Conservation (phyloP, 1,140 invertebrate genomes). For the Caenorhabditis brenneri region DNA sequence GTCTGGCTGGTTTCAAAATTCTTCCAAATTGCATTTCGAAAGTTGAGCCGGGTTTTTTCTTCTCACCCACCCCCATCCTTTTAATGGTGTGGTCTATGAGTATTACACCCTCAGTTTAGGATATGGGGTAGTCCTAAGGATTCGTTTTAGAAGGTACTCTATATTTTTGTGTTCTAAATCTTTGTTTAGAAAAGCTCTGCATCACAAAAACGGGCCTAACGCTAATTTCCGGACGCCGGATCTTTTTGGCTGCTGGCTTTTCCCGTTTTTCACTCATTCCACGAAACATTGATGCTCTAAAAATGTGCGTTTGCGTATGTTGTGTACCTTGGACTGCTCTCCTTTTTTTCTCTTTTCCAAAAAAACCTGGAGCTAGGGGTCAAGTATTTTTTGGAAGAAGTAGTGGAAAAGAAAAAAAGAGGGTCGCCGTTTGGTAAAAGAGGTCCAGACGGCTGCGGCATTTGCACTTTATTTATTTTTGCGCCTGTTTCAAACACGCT, state of each 20-base stretch:
- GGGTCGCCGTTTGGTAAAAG: slow-evolving; percentile 27
- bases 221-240: slow-evolving; percentile 39
- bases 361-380: slow-evolving; percentile 21
- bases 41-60: not conserved
- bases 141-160: not conserved
- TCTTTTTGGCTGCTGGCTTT: not conserved
- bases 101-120: not conserved
- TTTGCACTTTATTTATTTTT: slow-evolving; percentile 44
- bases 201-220: not conserved
- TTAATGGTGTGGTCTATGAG: not conserved
- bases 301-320: slow-evolving; percentile 26
- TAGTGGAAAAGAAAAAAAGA: slow-evolving; percentile 13
- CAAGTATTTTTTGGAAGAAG: slow-evolving; percentile 28
- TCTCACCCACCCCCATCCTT: not conserved
- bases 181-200: not conserved
- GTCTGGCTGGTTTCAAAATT: not conserved
- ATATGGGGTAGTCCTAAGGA: no score
- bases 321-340: slow-evolving; percentile 18
- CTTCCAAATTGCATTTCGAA: slow-evolving; percentile 26
- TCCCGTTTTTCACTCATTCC: slow-evolving; percentile 29
- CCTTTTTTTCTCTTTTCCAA: not conserved
- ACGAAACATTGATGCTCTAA: slow-evolving; percentile 28
- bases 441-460: slow-evolving; percentile 34
- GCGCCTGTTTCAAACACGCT: slow-evolving; percentile 39
- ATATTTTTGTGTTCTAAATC: not conserved